Conservation (phyloP, 1,140 invertebrate genomes). For the Drosophila equinoxialis region DNA sequence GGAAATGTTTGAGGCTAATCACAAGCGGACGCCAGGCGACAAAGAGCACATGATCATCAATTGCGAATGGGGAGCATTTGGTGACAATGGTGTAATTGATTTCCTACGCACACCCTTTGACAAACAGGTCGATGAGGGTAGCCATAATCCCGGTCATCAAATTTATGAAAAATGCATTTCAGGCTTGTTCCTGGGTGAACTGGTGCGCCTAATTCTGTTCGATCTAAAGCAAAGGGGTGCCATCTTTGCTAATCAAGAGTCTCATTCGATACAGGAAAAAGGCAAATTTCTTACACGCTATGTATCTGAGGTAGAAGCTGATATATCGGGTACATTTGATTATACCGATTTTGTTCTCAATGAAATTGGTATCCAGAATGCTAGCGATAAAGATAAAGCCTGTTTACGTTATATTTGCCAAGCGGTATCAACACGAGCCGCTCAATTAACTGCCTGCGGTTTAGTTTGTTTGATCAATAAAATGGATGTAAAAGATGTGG, state of each 20-base stretch:
- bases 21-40: conserved; percentile 83
- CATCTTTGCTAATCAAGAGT: conserved; percentile 33
- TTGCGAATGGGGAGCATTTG: conserved; percentile 98
- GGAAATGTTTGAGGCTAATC: conserved; percentile 85
- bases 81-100: conserved; percentile 89
- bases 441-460: conserved; percentile 95
- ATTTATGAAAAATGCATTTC: conserved; percentile 96
- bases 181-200: conserved; percentile 95
- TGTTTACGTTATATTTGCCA: conserved; percentile 95
- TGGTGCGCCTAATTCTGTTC: conserved; percentile 85
- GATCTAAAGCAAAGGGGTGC: conserved; percentile 71
- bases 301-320: conserved; percentile 97
- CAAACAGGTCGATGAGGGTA: conserved; percentile 90
- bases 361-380: conserved; percentile 90
- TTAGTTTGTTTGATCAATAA: conserved; percentile 92
- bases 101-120: conserved; percentile 93
- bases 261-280: conserved; percentile 21
- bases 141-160: conserved; percentile 91
- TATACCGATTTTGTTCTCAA: conserved; percentile 93
- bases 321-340: conserved; percentile 89
- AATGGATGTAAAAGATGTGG: conserved; percentile 93
- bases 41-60: conserved; percentile 92
- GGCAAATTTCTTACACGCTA: conserved; percentile 92
- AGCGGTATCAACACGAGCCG: conserved; percentile 94
- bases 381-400: conserved; percentile 92